Base-by-base conservation (phyloP, 1,140 invertebrate species). In the Frieseomelitta varia region DNA sequence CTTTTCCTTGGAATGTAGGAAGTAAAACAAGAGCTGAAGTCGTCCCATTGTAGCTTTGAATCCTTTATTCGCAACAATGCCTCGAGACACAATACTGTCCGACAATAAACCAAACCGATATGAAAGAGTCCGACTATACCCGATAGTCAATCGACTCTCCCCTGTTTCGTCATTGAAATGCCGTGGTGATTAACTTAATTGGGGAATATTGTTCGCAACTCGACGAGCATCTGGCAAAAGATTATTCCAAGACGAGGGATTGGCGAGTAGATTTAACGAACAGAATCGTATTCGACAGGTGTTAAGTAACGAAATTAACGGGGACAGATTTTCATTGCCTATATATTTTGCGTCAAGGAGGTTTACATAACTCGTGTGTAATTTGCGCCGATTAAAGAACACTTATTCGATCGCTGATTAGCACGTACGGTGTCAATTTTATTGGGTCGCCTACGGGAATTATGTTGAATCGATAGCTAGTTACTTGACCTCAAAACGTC, bases 401-500 rank as follows among this genome's bases (percentile, higher is more conserved):
- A 17, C 24, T n/a, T 24, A 21, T 56, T 56, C n/a, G 39, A 61
- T 78, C 12, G 14, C 10, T 79, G 34, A 71, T 82, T 77, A 84
- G 58, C 78, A 8, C 55, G 0, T 39, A 34, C 39, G 55, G 15
- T 53, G 81, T 63, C 55, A n/a, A 77, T 84, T 79, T n/a, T 24
- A 55, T 0, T 17, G 63, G 27, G 27, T 10, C 71, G 76, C 81
- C 67, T 78, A 78, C 56, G 58, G 24, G 65, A 61, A 77, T 69
- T 79, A 82, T 65, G 75, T 76, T 82, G 68, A 87, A 84, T 81
- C 72, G 74, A 77, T 65, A 84, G 72, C 65, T 76, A 72, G 81
- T 84, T 84, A 39, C 67, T 84, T 72, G 76, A 84, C 81, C 81
- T 71, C 67, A 79, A 84, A 72, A 84, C 81, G 81, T 79, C 81